Conservation (phyloP, 92 coral and sea anemone species). For the Porites rus region DNA sequence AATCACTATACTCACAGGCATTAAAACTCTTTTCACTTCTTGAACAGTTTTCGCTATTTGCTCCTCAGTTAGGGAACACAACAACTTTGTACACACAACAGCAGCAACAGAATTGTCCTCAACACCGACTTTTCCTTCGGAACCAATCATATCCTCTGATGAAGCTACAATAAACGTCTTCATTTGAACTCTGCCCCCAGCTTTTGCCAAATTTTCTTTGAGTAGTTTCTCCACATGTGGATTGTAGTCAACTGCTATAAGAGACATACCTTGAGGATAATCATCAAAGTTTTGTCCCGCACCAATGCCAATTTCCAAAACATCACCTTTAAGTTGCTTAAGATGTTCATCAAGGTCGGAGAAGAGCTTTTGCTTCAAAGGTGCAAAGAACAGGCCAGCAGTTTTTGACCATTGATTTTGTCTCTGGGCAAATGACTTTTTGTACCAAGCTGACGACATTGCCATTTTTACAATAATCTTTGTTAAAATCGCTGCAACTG, state of each 20-base stretch:
- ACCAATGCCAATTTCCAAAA: conserved; percentile 49
- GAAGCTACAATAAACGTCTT: conserved; percentile 54
- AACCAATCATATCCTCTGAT: conserved; percentile 52
- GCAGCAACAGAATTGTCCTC: conserved; percentile 67
- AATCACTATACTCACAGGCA: conserved; percentile 56
- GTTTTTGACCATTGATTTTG: neutral
- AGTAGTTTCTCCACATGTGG: conserved; percentile 34
- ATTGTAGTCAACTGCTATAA: conserved; percentile 44
- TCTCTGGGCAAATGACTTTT: neutral
- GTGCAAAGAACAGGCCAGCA: neutral
- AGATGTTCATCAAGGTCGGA: conserved; percentile 17
- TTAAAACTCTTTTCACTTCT: conserved; percentile 67
- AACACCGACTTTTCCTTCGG: conserved; percentile 6
- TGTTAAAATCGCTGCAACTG: neutral
- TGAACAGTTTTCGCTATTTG: conserved; percentile 36
- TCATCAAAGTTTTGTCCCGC: conserved; percentile 27
- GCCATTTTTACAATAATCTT: no score
- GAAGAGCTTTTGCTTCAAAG: conserved; percentile 21
- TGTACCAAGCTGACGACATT: conserved; percentile 14
- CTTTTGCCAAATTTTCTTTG: conserved; percentile 10
- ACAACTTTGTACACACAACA: conserved; percentile 62
- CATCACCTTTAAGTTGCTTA: conserved; percentile 27
- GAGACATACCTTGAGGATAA: conserved; percentile 38
- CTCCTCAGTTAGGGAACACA: conserved; percentile 52
- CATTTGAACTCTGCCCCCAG: conserved; percentile 24